A percentile compares a stretch with the other conserved stretches of the same genome.
Evolutionary conservation across 2,113 vertebrate genomes (phyloP).

Genomic region (Aix galericulata): DNA sequence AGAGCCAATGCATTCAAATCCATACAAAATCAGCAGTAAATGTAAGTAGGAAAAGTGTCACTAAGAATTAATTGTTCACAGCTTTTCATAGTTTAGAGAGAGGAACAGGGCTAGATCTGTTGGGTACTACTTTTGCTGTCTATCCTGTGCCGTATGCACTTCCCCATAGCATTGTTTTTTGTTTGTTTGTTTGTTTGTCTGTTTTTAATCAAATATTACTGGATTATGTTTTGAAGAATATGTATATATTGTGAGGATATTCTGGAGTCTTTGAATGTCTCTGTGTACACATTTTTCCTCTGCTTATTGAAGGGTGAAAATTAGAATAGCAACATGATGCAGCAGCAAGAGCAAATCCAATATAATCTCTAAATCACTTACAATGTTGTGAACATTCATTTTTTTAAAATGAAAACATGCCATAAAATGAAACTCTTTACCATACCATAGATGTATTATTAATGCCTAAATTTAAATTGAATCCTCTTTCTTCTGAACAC

Average conservation of each 20-base stretch:
- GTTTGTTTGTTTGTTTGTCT: not conserved
- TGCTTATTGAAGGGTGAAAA: not conserved
- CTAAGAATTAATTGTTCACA: not conserved
- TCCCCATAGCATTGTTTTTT: not conserved
- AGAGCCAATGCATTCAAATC: not conserved
- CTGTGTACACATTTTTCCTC: not conserved
- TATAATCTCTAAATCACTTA: not conserved
- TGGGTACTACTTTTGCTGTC: not conserved
- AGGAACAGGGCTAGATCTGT: not conserved
- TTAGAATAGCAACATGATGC: not conserved
- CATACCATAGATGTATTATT: conserved; percentile 1
- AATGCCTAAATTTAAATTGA: conserved; percentile 42
- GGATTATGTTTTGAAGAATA: not conserved
- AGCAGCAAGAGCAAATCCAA: conserved; percentile 3
- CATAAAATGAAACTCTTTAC: conserved; percentile 28
- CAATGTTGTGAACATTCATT: not conserved
- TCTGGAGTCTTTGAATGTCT: not conserved
- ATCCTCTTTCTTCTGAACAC: not conserved
- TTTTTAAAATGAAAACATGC: not conserved
- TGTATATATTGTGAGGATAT: not conserved
- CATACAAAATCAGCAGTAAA: not conserved
- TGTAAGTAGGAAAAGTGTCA: not conserved
- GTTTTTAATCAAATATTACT: not conserved
- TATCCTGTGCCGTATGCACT: not conserved
- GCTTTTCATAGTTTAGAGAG: not conserved